Percentiles rank a stretch among this genome's conserved stretches.
Evolutionary conservation across 2,888 invertebrate genomes (phyloP).

Genomic region (Osmoderma eremita): DNA sequence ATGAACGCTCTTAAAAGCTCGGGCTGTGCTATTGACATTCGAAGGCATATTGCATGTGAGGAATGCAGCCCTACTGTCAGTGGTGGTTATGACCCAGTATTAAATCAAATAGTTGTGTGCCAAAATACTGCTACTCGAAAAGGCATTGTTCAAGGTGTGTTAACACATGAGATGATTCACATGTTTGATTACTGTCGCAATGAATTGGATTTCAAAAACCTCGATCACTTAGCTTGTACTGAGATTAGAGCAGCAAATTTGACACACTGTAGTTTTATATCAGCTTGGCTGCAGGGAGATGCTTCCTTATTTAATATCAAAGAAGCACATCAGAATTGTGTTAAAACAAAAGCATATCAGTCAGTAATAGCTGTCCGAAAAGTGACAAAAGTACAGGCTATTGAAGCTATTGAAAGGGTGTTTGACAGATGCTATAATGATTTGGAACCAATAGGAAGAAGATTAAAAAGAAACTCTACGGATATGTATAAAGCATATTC

Average conservation of each 20-base stretch:
- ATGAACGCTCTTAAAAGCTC: slow-evolving; percentile 82
- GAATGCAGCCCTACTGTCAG: slow-evolving; percentile 84
- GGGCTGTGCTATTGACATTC: slow-evolving; percentile 83
- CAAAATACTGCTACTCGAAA: slow-evolving; percentile 81
- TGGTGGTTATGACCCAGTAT: slow-evolving; percentile 89
- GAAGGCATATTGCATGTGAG: slow-evolving; percentile 93
- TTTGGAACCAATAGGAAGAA: slow-evolving; percentile 88
- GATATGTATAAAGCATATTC: slow-evolving; percentile 81
- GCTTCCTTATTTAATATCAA: slow-evolving; percentile 78
- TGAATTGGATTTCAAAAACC: slow-evolving; percentile 86
- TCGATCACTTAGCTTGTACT: slow-evolving; percentile 93
- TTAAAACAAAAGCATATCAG: slow-evolving; percentile 85
- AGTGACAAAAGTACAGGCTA: slow-evolving; percentile 76
- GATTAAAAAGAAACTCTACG: slow-evolving; percentile 77
- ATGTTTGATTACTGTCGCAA: slow-evolving; percentile 96
- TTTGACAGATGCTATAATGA: slow-evolving; percentile 92
- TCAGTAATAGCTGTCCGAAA: slow-evolving; percentile 86
- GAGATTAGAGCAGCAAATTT: slow-evolving; percentile 95
- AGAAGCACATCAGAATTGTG: slow-evolving; percentile 86
- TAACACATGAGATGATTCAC: slow-evolving; percentile 94
- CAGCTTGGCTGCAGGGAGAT: slow-evolving; percentile 82
- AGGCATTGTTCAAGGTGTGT: slow-evolving; percentile 79
- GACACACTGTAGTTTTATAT: slow-evolving; percentile 89
- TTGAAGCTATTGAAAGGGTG: slow-evolving; percentile 83
- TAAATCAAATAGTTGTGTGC: slow-evolving; percentile 91